Evolutionary conservation across 2,888 invertebrate species (phyloP), one percentile per base, ranked within the genome.

Genomic region (Drosophila paracracens): DNA sequence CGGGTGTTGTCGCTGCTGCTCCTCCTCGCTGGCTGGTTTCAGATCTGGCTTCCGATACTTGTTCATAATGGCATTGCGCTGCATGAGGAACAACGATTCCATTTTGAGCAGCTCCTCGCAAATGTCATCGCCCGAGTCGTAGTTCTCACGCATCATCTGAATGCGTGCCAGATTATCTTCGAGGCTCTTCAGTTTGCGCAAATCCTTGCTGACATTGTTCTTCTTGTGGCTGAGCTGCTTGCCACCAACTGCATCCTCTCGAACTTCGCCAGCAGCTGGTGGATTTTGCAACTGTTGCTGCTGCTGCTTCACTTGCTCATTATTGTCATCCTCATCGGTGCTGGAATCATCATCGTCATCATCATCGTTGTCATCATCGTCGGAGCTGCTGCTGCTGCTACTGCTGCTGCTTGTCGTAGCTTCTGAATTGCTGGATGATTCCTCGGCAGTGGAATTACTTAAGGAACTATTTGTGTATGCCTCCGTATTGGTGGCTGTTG

Each of bases 111-210:
- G 72, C 64, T 92, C 92, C 50, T 92, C 92, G 62, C 92, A 90
- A 3, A 92, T 91, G 73, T 92, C 92, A 75, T 92, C 92, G 1
- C 91, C 92, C 0, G 92, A 90, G 69, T 92, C 92, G 57, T 91
- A 93, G 59, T 91, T 92, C 11, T 92, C 91, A 1, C 93, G 88
- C 92, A 92, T 92, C 89, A 89, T 91, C 74, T 92, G 92, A 64
- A 92, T 92, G 56, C 92, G 91, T 2, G 91, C 86, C 16, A 92
- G 74, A 67, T 92, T 92, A 27, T 91, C 92, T 50, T 92, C 93
- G 0, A 92, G 77, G 36, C 82, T 92, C 61, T 92, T 92, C 0
- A 92, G 83, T 59, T 92, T 92, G 35, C 92, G 92, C 67, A 92
- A 83, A 63, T 92, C 92, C 52, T 82, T 91, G 51, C 91, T 91